phyloP scores from a whole-genome alignment of 1,140 invertebrate species.

The Cydia amplana region DNA sequence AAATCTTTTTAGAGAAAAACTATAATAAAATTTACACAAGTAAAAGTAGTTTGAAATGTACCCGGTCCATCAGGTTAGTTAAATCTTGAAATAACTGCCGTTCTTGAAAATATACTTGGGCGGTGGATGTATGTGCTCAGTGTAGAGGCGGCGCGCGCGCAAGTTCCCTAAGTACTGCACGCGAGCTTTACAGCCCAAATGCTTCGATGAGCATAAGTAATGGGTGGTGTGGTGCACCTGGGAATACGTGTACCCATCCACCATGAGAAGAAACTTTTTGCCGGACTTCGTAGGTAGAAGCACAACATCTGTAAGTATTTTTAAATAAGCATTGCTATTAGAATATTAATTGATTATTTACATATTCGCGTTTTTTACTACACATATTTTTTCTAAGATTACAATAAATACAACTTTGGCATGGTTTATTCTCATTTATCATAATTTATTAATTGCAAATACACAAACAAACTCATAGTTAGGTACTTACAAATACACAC shows the following conservation, averaged over 20 bases:
- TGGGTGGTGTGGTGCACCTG: slow-evolving; percentile 44
- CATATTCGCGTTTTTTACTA: too few relatives aligned
- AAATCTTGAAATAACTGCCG: slow-evolving; percentile 33
- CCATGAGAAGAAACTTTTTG: slow-evolving; percentile 48
- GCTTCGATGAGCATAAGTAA: slow-evolving; percentile 46
- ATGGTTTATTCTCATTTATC: too few relatives aligned
- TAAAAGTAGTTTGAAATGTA: too few relatives aligned
- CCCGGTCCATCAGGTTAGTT: neutral
- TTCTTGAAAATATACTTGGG: slow-evolving; percentile 39
- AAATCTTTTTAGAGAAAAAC: too few relatives aligned
- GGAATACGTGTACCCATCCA: slow-evolving; percentile 51
- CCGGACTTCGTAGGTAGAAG: slow-evolving; percentile 46
- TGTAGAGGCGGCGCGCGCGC: slow-evolving; percentile 28
- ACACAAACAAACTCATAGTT: too few relatives aligned
- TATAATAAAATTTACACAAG: too few relatives aligned
- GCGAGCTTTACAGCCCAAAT: slow-evolving; percentile 33
- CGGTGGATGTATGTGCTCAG: slow-evolving; percentile 40
- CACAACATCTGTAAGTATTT: slow-evolving; percentile 32
- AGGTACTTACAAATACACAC: too few relatives aligned
- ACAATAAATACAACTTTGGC: neutral
- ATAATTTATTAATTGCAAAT: too few relatives aligned
- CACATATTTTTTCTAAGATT: too few relatives aligned
- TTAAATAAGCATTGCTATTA: neutral
- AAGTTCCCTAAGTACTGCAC: neutral
- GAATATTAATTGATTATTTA: too few relatives aligned